Conservation (phyloP, 2,797 vertebrate genomes). For the Leuciscus waleckii region DNA sequence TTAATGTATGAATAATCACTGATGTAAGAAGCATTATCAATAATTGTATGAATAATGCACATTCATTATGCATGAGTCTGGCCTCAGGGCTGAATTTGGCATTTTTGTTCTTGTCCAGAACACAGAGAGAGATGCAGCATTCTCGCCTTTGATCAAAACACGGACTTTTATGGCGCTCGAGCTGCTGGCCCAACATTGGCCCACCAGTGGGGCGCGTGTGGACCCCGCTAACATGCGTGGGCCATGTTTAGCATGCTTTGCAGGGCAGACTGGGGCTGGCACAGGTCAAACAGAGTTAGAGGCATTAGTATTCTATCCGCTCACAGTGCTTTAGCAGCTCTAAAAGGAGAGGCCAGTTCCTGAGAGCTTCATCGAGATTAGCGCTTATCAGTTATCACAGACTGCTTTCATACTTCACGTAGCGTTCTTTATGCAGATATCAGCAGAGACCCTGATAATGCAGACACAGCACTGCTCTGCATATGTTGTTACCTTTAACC, state of each 20-base stretch:
- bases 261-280: conserved; percentile 46
- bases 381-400: conserved; percentile 77
- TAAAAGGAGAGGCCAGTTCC: conserved; percentile 75
- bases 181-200: conserved; percentile 73
- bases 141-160: conserved; percentile 81
- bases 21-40: conserved; percentile 90
- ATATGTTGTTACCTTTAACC: conserved; percentile 25
- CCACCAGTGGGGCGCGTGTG: conserved; percentile 59
- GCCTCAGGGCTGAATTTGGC: conserved; percentile 85
- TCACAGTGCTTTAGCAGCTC: conserved; percentile 70
- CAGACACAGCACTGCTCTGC: conserved; percentile 14
- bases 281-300: conserved; percentile 50
- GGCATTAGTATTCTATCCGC: conserved; percentile 74
- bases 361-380: conserved; percentile 76
- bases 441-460: conserved; percentile 10
- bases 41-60: conserved; percentile 90
- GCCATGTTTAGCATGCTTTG: conserved; percentile 70
- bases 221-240: conserved; percentile 56
- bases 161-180: conserved; percentile 49
- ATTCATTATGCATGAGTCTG: conserved; percentile 91
- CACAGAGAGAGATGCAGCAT: conserved; percentile 77
- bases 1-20: conserved; percentile 91
- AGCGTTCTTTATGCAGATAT: conserved; percentile 70
- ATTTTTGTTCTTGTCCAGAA: conserved; percentile 84
- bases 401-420: conserved; percentile 73